Evolutionary conservation across 1,140 invertebrate genomes (phyloP).

Genomic region (Penaeus japonicus): DNA sequence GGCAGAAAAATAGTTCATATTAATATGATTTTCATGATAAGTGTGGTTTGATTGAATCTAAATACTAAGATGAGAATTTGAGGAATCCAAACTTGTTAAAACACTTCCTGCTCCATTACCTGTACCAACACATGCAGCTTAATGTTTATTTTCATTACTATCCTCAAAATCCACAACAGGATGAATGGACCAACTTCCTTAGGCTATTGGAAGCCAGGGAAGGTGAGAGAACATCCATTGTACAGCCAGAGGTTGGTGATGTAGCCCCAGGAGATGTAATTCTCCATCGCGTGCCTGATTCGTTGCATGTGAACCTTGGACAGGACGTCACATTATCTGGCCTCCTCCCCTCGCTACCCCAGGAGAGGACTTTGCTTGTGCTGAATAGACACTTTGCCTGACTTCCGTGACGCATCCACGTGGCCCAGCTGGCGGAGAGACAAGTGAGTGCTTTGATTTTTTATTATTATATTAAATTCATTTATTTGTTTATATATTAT

Average conservation of each 20-base stretch:
- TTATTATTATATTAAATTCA: not conserved
- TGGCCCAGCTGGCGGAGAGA: constrained; percentile 35
- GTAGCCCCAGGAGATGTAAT: not conserved
- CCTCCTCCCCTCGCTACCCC: not conserved
- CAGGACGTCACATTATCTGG: not conserved
- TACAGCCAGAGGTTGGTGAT: not conserved
- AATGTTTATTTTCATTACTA: too few species aligned
- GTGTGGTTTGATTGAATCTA: too few species aligned
- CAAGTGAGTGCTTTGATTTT: not conserved
- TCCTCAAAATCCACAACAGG: not conserved
- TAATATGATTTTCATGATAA: too few species aligned
- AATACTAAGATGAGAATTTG: too few species aligned
- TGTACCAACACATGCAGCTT: too few species aligned
- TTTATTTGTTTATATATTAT: not conserved
- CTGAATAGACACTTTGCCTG: constrained; percentile 53
- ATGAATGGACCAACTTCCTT: constrained; percentile 27
- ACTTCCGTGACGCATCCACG: constrained; percentile 57
- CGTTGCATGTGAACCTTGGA: not conserved
- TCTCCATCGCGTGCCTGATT: not conserved
- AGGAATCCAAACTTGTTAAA: too few species aligned
- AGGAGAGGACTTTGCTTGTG: constrained; percentile 23
- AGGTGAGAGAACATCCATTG: not conserved
- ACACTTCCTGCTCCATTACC: too few species aligned
- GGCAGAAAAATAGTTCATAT: too few species aligned
- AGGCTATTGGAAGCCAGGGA: constrained; percentile 3